Evolutionary conservation across 2,113 vertebrate genomes (phyloP).

Genomic region (Protomyctophum bolini): DNA sequence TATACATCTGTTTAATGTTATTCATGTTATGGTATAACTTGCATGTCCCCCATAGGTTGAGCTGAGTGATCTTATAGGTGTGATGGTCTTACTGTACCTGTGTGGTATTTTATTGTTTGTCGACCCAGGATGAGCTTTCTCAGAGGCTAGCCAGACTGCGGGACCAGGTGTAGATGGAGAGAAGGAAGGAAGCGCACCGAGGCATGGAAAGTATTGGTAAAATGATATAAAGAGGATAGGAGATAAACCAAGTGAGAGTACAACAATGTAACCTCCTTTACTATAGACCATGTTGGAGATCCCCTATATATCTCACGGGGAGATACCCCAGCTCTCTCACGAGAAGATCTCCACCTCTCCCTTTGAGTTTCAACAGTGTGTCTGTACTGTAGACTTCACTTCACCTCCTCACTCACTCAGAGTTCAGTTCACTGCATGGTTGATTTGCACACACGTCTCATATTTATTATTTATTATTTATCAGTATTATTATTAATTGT

Average conservation of each 20-base stretch:
- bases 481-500: neutral
- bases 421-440: neutral
- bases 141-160: slow-evolving; percentile 88
- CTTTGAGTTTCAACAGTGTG: neutral
- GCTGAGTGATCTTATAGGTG: neutral
- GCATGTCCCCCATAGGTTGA: no score
- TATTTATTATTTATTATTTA: slow-evolving; percentile 15
- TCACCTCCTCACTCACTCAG: slow-evolving; percentile 2
- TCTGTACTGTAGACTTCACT: neutral
- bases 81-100: neutral
- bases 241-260: slow-evolving; percentile 5
- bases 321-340: neutral
- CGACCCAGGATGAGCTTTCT: slow-evolving; percentile 84
- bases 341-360: no score
- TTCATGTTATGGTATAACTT: no score
- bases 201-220: neutral
- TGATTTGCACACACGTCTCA: slow-evolving; percentile 1
- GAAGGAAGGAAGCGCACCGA: slow-evolving; percentile 2
- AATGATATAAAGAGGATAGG: neutral
- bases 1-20: no score
- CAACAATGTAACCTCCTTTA: slow-evolving; percentile 1
- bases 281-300: neutral
- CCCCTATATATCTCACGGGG: neutral
- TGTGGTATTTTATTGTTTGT: neutral
- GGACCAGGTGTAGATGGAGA: slow-evolving; percentile 80